Base-by-base conservation (phyloP, 2,113 vertebrate species). In the Accipiter virgatus region DNA sequence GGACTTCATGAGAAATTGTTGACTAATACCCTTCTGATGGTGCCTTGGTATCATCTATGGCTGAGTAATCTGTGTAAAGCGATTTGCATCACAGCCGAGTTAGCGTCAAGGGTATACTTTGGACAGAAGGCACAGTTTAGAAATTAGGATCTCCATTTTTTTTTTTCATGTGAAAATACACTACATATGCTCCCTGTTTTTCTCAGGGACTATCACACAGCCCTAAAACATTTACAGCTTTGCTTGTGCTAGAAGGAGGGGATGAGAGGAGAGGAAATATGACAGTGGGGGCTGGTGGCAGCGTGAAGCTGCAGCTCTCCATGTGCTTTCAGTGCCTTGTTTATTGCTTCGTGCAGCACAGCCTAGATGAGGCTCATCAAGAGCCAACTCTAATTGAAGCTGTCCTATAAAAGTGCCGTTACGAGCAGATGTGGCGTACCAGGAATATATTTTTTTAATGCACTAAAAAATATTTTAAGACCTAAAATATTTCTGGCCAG, bases 151-250 rank as follows among this genome's bases (percentile, higher is more conserved):
- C 92, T 95, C 86, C 13, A 0, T 93, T 95, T 94, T 87, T 68
- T 48, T 92, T 97, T 96, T 84, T 29, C 72, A 22, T 94, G 84
- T 97, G 96, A 97, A 98, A 97, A 98, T 97, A 82, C 74, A 86
- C 87, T 97, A 86, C 97, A 98, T 98, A 98, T 98, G 97, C 88
- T 98, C 71, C 65, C 85, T 94, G 87, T 97, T 98, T 98, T 98
- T 96, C 96, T 98, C 96, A 92, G 97, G 94, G 97, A 96, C 95
- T 94, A 84, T 97, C 97, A 94, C 58, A 87, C 25, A 81, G 84
- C 78, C 83, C 85, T 97, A 95, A 98, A 98, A 97, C 96, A 94
- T 97, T 98, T 97, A 97, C 87, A 93, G 93, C 87, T 96, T 97
- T 95, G 58, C 84, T 88, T 85, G 40, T 78, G 78, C 67, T 93